Conservation (phyloP, 2,888 invertebrate genomes). For the Lasioglossum calceatum region DNA sequence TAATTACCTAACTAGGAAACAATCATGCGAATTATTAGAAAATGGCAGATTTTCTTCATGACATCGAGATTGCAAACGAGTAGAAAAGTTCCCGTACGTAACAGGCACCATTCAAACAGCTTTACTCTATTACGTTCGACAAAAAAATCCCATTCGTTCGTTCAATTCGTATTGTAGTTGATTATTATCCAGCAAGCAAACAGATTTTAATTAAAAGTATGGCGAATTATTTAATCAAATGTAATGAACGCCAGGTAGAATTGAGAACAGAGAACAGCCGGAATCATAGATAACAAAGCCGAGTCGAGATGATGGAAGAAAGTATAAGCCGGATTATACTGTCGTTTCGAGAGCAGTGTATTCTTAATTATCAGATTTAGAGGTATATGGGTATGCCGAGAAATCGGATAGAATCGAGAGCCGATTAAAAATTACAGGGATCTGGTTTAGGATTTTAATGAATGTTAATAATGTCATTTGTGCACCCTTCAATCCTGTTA, state of each 20-base stretch:
- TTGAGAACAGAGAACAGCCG: constrained; percentile 21
- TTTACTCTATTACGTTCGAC: not conserved
- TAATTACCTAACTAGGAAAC: not conserved
- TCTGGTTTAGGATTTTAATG: constrained; percentile 25
- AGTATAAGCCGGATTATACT: constrained; percentile 68
- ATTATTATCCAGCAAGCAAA: not conserved
- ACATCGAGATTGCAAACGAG: not conserved
- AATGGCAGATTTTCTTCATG: not conserved
- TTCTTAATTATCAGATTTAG: constrained; percentile 67
- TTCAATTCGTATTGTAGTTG: constrained; percentile 3
- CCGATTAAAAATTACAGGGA: constrained; percentile 34
- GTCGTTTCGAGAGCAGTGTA: constrained; percentile 47
- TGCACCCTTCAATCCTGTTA: not conserved
- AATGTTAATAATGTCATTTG: constrained; percentile 5
- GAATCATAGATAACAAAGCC: constrained; percentile 64
- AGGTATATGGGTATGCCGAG: constrained; percentile 20
- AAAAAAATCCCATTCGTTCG: not conserved
- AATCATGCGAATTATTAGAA: not conserved
- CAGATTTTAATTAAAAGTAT: constrained; percentile 53
- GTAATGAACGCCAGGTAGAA: constrained; percentile 32
- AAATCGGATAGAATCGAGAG: constrained; percentile 15
- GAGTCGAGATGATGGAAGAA: constrained; percentile 58
- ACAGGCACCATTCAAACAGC: not conserved
- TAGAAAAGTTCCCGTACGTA: not conserved
- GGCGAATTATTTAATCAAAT: constrained; percentile 61